These are phyloP conservation scores for Dascyllus trimaculatus DNA, from an alignment of 2,113 vertebrate genomes.

Conservation along the genomic window DNA sequence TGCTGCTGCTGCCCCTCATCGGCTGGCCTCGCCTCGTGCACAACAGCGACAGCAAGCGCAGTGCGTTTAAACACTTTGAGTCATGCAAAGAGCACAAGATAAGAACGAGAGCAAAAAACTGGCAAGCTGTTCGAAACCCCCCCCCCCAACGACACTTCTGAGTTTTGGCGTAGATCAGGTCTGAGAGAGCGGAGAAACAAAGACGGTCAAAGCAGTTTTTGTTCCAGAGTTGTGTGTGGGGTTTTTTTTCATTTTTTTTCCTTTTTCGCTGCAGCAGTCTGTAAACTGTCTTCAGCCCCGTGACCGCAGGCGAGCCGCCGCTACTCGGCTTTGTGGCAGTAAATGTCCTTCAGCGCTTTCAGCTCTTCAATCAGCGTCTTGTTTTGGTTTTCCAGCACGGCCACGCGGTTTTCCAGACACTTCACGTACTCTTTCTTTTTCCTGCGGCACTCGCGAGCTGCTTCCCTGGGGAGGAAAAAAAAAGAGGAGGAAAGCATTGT, in stretches of 20 bases:
- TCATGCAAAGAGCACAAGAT: constrained; percentile 68
- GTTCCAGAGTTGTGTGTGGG: constrained; percentile 54
- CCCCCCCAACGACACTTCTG: constrained; percentile 37
- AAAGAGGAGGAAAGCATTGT: neutral
- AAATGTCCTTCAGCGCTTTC: constrained; percentile 98
- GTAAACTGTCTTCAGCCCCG: constrained; percentile 75
- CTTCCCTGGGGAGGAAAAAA: constrained; percentile 90
- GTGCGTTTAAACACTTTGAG: constrained; percentile 46
- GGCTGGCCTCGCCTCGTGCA: constrained; percentile 22
- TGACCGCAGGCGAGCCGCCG: constrained; percentile 74
- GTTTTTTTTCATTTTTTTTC: neutral
- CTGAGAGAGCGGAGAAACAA: constrained; percentile 66
- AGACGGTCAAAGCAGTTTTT: constrained; percentile 62
- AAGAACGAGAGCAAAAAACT: constrained; percentile 58
- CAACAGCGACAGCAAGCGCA: constrained; percentile 44
- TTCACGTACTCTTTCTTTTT: constrained; percentile 99
- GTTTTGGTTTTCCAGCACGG: constrained; percentile 98
- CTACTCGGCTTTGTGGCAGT: constrained; percentile 97
- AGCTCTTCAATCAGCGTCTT: constrained; percentile 99
- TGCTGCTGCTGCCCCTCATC: constrained; percentile 23
- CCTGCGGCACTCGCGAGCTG: constrained; percentile 96
- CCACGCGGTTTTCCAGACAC: constrained; percentile 98
- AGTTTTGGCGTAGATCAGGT: constrained; percentile 52
- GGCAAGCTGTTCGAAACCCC: constrained; percentile 48
- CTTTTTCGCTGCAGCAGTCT: constrained; percentile 28